Base-by-base conservation (phyloP, 2,113 vertebrate genomes). In the Anhinga rufa region DNA sequence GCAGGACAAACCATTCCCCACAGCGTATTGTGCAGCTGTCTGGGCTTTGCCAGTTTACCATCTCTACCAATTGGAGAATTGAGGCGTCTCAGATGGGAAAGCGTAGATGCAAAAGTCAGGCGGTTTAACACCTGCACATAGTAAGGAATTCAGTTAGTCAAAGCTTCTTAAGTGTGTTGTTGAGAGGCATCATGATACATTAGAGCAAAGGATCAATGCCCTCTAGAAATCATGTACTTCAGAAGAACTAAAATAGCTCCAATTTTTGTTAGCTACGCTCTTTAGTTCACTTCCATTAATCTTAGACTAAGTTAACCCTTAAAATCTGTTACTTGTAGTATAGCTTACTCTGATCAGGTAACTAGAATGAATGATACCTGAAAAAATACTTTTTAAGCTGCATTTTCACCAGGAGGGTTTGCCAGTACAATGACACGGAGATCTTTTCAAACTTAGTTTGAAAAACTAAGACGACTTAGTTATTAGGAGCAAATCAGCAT, bases 1-100 rank as follows among this genome's bases (percentile, higher is more conserved):
- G 99, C 99, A 34, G 99, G 99, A 93, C 99, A 99, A 94, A 99
- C 98, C 99, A 99, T 99, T 20, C 99, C 99, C 99, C 99, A 99
- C 85, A 99, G 92, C 0, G 99, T 99, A 95, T 99, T 99, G 97
- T 99, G 99, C 74, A 99, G 97, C 95, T 99, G 99, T 48, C 99
- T 95, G n/a, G 99, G 99, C 90, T 99, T 99, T 13, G 99, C 99
- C 86, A 99, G 98, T 82, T 99, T 99, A 4, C 99, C 99, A 12
- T 99, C 99, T 98, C 99, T 98, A 28, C 99, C 99, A 15, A 99
- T 99, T 0, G 99, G 99, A 51, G 99, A 99, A 97, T 99, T 99
- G 88, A 99, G 98, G 72, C 99, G 98, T 7, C 99, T 98, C 51
- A 99, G 98, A 62, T 99, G 99, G 66, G 99, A 99, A 68, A 99